phyloP scores from a whole-genome alignment of 2,113 vertebrate genomes.

The Cyprinodon brontotheroides region DNA sequence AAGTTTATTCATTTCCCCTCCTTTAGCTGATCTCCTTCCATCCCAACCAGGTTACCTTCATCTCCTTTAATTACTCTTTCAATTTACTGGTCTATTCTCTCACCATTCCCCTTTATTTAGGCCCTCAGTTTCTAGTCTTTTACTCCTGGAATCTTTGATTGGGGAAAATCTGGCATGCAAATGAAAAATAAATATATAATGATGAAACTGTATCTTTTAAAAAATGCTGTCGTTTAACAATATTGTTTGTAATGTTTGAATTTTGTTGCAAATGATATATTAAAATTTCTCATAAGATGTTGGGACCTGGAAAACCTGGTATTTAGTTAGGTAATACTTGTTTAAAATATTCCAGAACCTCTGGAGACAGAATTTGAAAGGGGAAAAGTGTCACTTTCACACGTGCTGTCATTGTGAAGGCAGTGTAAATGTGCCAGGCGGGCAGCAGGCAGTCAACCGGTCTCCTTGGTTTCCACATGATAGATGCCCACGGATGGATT shows the following conservation, averaged over 20 bases:
- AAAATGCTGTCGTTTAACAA: neutral
- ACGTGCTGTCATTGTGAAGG: conserved; percentile 81
- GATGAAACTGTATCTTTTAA: no score
- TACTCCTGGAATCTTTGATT: no score
- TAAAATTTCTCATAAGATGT: neutral
- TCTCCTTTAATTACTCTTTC: no score
- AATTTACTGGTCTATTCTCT: no score
- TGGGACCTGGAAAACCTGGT: neutral
- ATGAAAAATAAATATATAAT: no score
- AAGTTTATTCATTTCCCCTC: no score
- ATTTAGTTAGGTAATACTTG: neutral
- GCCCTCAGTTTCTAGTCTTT: no score
- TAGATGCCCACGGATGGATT: conserved; percentile 97
- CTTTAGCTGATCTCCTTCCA: no score
- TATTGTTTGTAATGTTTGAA: neutral
- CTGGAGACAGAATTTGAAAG: conserved; percentile 8
- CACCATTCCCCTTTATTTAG: no score
- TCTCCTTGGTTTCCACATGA: conserved; percentile 92
- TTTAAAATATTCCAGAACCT: neutral
- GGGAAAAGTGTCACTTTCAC: conserved; percentile 89
- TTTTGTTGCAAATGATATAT: neutral
- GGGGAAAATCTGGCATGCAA: no score
- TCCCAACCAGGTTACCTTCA: no score
- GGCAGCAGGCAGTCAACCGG: conserved; percentile 76
- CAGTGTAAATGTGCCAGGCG: conserved; percentile 85